A percentile compares a stretch with the other conserved stretches of the same genome.
Conservation (phyloP, 2,113 vertebrate genomes). For the Tachysurus fulvidraco region DNA sequence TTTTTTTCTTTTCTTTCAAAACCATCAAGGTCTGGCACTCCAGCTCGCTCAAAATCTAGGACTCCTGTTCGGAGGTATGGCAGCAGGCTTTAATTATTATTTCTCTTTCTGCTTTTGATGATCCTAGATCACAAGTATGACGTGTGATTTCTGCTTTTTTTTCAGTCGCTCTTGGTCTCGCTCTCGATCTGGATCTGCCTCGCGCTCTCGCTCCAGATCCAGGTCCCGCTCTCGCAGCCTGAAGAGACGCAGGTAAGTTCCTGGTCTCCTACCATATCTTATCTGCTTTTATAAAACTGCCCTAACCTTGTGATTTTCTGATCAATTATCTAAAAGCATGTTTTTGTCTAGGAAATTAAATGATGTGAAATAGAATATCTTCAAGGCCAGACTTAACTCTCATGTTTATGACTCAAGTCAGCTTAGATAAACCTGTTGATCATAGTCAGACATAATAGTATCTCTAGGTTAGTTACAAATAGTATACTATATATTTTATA, state of each 20-base stretch:
- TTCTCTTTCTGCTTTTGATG: neutral
- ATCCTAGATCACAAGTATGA: neutral
- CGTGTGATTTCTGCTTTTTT: neutral
- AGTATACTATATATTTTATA: constrained; percentile 5
- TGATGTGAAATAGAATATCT: neutral
- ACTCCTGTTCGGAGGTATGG: constrained; percentile 61
- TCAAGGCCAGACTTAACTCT: neutral
- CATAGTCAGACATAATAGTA: constrained; percentile 10
- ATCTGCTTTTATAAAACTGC: neutral
- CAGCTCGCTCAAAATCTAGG: constrained; percentile 71
- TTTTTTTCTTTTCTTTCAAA: neutral
- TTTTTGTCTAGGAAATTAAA: neutral
- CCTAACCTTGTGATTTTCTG: constrained; percentile 3
- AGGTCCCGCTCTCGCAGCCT: constrained; percentile 65
- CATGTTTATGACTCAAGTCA: neutral
- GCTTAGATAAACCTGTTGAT: neutral
- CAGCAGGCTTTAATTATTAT: neutral
- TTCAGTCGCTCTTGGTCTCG: constrained; percentile 61
- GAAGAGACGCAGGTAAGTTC: constrained; percentile 70
- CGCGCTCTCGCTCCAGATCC: constrained; percentile 43
- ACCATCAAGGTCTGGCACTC: constrained; percentile 72
- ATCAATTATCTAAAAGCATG: constrained; percentile 12
- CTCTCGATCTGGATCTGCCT: constrained; percentile 62
- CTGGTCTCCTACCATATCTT: neutral
- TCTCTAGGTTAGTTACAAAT: neutral